Base-by-base conservation (phyloP, 1,140 invertebrate genomes). In the Hermetia illucens region DNA sequence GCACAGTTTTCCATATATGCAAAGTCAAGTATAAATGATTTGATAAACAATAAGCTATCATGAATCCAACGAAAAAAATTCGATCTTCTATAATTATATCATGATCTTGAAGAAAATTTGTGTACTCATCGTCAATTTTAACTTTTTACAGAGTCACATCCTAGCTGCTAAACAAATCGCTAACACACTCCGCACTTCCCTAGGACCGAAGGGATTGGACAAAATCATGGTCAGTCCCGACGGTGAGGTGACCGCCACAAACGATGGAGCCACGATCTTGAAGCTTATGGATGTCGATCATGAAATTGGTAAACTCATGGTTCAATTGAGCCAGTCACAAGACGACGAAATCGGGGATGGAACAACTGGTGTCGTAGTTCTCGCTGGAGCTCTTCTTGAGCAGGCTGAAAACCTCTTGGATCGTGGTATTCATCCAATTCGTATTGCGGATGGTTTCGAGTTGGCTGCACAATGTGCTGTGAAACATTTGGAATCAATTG, bases 341-440 rank as follows among this genome's bases (percentile, higher is more conserved):
- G 96, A 99, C 66, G 92, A 98, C 69, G 96, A 99, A 70, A 98
- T 98, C 57, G 95, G 96, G 17, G 96, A 99, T 72, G 96, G 96
- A 27, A 99, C 96, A 10, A 99, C 96, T 38, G 95, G 95, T 18
- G 96, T 99, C 52, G 95, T 99, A 39, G 88, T 77, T 4, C 51
- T 77, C 20, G 74, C 74, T 44, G 75, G 95, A 38, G 90, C 95
- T 18, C 65, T 99, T 0, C 58, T 99, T 22, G 95, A 98, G 61
- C 91, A 98, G 59, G 94, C 96, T 3, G 89, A 94, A 47, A 65
- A 77, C 43, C 55, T 99, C 2, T 60, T 99, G 0, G 93, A 98
- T 64, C 83, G 89, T 56, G 95, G 96, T 15, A 96, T 99, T 58
- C 96, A 99, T 64, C 96, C 96, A 0, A 96, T 98, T 44, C 77